phyloP scores from a whole-genome alignment of 2,888 invertebrate species.

The Nephrotoma appendiculata region DNA sequence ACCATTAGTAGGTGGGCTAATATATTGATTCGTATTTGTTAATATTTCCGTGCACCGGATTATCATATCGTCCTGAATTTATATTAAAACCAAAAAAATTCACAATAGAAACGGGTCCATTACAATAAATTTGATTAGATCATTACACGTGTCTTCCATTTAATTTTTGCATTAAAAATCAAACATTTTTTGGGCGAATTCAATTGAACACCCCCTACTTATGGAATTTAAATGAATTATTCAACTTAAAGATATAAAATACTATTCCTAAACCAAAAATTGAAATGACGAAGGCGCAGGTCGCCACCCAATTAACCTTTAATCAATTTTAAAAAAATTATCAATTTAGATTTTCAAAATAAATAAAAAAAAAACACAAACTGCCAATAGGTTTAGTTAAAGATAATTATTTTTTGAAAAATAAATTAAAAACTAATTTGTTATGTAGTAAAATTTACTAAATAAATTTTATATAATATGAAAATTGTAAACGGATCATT shows the following conservation, averaged over 20 bases:
- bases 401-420: not conserved
- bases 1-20: not conserved
- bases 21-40: not conserved
- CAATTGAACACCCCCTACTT: not conserved
- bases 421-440: constrained; percentile 1
- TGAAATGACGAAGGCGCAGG: not conserved
- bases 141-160: not conserved
- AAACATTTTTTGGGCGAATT: not conserved
- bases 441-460: not conserved
- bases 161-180: not conserved
- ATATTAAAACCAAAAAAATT: not conserved
- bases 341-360: not conserved
- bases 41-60: not conserved
- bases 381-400: constrained; percentile 7
- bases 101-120: not conserved
- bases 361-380: constrained; percentile 1
- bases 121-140: not conserved
- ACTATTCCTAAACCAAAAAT: not conserved
- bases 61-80: not conserved
- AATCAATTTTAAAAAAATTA: not conserved
- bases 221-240: not conserved
- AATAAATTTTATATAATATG: not conserved
- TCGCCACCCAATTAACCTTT: not conserved
- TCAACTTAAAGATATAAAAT: not conserved
- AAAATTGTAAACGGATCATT: not conserved